Percentiles rank a stretch among this genome's conserved stretches.
Conservation (phyloP, 2,113 vertebrate genomes). For the Pionites leucogaster region DNA sequence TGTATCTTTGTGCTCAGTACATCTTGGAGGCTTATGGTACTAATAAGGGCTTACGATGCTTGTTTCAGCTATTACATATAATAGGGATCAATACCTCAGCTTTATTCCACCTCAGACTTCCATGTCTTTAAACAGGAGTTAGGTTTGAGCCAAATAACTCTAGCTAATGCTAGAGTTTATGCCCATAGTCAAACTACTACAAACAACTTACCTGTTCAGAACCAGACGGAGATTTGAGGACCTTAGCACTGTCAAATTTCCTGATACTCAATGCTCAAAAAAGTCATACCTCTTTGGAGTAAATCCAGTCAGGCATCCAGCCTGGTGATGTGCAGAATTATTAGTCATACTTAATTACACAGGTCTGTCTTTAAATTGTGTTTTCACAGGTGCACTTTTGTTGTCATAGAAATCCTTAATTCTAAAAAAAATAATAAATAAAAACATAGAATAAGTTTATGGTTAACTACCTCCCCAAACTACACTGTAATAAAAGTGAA, state of each 20-base stretch:
- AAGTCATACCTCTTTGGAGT: not conserved
- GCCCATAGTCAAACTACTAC: conserved; percentile 28
- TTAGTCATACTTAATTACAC: not conserved
- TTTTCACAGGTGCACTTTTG: conserved; percentile 38
- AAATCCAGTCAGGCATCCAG: not conserved
- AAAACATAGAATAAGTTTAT: conserved; percentile 15
- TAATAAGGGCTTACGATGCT: not conserved
- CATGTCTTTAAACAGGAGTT: conserved; percentile 39
- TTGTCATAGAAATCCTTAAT: conserved; percentile 5
- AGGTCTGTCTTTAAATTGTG: conserved; percentile 9
- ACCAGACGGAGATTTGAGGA: not conserved
- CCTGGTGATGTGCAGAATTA: not conserved
- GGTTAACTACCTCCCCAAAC: conserved; percentile 13
- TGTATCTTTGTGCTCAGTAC: not conserved
- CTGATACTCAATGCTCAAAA: not conserved
- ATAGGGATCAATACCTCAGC: conserved; percentile 23
- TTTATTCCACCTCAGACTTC: conserved; percentile 30
- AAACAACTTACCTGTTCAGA: not conserved
- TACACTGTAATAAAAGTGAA: conserved; percentile 30
- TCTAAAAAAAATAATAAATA: not conserved
- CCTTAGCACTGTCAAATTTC: not conserved
- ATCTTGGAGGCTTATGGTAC: not conserved
- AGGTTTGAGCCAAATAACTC: conserved; percentile 30
- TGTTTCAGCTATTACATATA: conserved; percentile 23
- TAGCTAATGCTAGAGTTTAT: conserved; percentile 17